Evolutionary conservation across 2,113 vertebrate species (phyloP), one percentile per base, ranked within the genome.

Genomic region (Eupsittula cactorum): DNA sequence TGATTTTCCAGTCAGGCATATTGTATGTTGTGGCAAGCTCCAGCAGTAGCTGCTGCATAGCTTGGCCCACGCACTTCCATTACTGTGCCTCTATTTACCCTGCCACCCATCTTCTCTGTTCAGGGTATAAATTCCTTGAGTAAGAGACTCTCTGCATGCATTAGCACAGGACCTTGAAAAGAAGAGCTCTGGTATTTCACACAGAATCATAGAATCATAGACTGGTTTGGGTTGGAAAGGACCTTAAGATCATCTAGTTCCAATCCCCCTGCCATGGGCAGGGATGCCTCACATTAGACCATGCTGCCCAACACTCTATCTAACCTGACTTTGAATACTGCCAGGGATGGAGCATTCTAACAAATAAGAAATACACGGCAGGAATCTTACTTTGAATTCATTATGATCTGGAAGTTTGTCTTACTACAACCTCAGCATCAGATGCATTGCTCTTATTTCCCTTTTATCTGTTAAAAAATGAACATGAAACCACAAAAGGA

Each of bases 101-200:
- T 80, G 46, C 31, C 52, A 63, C 25, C 42, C 16, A 0, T 25
- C 42, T 39, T 76, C 71, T 44, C 47, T 53, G 46, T 41, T 83
- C 77, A 27, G 1, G 29, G 0, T 10, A 28, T 23, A n/a, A 83
- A 88, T 60, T 41, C 1, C 0, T 11, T 64, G 21, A 63, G 29
- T 37, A 27, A 41, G 33, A 35, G 23, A 44, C 28, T 37, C 46
- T 59, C 31, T 53, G 8, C 29, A 14, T 21, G 4, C 4, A 1
- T 47, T 41, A 82, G 29, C 39, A n/a, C 55, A 79, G 42, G 6
- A 62, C 19, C 20, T 0, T 0, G 18, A 33, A 12, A 52, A 35
- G 77, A 76, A 53, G 10, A 63, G 27, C n/a, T 70, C 68, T 52
- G 31, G 5, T 77, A 17, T 88, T 82, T 93, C 42, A 73, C 18